A percentile compares a stretch with the other conserved stretches of the same genome.
Evolutionary conservation across 2,888 invertebrate genomes (phyloP).

Genomic region (Drosophila subquinaria): DNA sequence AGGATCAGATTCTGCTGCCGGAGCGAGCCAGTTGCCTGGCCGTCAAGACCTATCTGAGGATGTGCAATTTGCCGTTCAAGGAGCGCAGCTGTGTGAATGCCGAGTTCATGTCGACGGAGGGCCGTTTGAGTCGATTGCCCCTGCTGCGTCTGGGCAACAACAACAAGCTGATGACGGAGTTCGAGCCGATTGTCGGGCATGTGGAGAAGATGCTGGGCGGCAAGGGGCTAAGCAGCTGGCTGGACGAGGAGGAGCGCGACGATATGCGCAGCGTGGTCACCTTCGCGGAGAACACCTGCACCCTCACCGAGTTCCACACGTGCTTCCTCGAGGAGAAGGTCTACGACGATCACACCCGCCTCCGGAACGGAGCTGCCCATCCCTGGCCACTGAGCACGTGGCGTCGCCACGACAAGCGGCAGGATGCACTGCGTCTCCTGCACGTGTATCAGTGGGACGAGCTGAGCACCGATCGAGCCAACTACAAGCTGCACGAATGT

Average conservation of each 20-base stretch:
- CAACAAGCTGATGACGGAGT: constrained; percentile 91
- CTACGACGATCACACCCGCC: constrained; percentile 91
- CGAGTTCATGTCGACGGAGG: constrained; percentile 97
- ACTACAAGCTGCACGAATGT: constrained; percentile 89
- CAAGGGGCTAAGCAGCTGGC: constrained; percentile 87
- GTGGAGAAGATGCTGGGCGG: constrained; percentile 87
- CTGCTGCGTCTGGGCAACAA: constrained; percentile 94
- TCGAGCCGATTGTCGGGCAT: constrained; percentile 95
- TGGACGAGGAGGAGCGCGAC: constrained; percentile 90
- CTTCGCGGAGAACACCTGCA: constrained; percentile 93
- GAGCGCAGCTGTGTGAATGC: constrained; percentile 94
- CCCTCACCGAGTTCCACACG: constrained; percentile 94
- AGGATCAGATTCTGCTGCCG: constrained; percentile 95
- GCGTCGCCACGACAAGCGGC: constrained; percentile 91
- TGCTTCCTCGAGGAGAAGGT: constrained; percentile 93
- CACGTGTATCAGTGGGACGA: constrained; percentile 92
- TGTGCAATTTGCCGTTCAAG: constrained; percentile 93
- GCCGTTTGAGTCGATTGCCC: constrained; percentile 89
- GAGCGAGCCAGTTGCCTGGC: constrained; percentile 97
- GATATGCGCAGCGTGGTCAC: constrained; percentile 96
- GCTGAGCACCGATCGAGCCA: constrained; percentile 90
- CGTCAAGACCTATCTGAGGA: constrained; percentile 95
- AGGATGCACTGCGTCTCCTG: constrained; percentile 89
- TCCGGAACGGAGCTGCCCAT: constrained; percentile 93
- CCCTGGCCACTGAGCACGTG: constrained; percentile 95